Conservation (phyloP, 2,888 invertebrate genomes). For the Chelonus formosanus region DNA sequence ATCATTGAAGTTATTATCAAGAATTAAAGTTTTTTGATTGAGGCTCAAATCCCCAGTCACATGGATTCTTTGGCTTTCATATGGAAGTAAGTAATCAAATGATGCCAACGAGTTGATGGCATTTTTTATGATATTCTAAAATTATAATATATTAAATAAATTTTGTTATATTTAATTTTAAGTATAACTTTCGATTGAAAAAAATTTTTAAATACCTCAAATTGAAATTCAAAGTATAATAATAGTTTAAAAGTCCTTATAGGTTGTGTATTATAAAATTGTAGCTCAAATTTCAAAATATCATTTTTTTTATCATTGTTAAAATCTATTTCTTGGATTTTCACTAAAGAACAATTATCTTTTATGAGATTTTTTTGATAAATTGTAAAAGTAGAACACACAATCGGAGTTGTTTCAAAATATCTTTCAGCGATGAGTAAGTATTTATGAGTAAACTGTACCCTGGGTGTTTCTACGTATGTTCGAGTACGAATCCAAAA, state of each 20-base stretch:
- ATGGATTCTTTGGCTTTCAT: conserved; percentile 52
- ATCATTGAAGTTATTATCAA: conserved; percentile 49
- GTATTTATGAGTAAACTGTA: conserved; percentile 58
- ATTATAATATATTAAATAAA: conserved; percentile 6
- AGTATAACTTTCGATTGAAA: neutral
- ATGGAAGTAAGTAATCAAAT: conserved; percentile 49
- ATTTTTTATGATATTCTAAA: conserved; percentile 53
- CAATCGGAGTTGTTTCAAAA: conserved; percentile 46
- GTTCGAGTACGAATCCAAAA: conserved; percentile 55
- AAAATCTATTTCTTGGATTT: conserved; percentile 55
- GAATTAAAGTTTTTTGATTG: conserved; percentile 52
- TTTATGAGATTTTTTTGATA: conserved; percentile 56
- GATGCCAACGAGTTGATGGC: conserved; percentile 54
- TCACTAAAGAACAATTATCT: conserved; percentile 51
- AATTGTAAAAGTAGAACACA: conserved; percentile 56
- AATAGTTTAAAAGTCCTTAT: conserved; percentile 52
- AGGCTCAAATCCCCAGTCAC: conserved; percentile 56
- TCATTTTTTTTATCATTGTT: conserved; percentile 57
- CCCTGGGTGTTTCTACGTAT: conserved; percentile 53
- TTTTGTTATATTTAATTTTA: conserved; percentile 4
- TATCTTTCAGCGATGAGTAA: conserved; percentile 54
- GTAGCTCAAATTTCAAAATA: conserved; percentile 54
- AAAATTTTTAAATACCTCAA: conserved; percentile 32
- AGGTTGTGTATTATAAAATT: conserved; percentile 53
- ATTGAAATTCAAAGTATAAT: conserved; percentile 57